phyloP scores from a whole-genome alignment of 64 coral and sea anemone genomes.

The Pachyseris speciosa region DNA sequence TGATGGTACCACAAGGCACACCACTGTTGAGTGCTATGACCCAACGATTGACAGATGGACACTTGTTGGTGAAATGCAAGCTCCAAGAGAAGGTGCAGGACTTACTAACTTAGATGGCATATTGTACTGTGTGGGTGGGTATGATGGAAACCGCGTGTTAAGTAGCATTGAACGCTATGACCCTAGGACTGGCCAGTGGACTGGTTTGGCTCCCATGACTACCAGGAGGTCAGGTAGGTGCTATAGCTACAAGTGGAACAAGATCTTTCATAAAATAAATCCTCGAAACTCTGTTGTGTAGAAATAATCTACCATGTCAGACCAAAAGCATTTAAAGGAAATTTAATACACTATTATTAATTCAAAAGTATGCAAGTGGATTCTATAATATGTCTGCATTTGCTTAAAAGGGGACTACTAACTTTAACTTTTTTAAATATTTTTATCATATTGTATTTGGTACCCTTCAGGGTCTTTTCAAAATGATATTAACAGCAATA shows the following conservation, averaged over 20 bases:
- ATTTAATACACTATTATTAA: too few relatives aligned
- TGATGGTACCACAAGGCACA: conserved; percentile 90
- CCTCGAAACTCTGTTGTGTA: background rate
- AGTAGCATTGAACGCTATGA: conserved; percentile 94
- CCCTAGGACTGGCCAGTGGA: conserved; percentile 92
- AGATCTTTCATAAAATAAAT: background rate
- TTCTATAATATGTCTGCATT: too few relatives aligned
- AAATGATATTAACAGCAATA: too few relatives aligned
- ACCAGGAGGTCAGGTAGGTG: conserved; percentile 95
- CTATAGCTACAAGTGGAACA: background rate
- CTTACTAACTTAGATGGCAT: conserved; percentile 88
- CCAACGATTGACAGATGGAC: conserved; percentile 98
- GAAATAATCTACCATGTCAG: too few relatives aligned
- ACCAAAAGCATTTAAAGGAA: too few relatives aligned
- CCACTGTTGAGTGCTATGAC: conserved; percentile 91
- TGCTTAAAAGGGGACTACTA: too few relatives aligned
- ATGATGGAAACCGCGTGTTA: conserved; percentile 89
- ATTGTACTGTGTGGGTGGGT: conserved; percentile 92
- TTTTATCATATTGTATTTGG: too few relatives aligned
- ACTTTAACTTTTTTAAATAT: too few relatives aligned
- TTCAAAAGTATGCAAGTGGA: too few relatives aligned
- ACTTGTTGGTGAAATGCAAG: conserved; percentile 76
- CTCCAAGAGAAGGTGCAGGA: conserved; percentile 87
- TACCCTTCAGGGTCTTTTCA: too few relatives aligned
- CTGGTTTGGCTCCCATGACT: conserved; percentile 82